Conservation (phyloP, 2,113 vertebrate species). For the Platycercus adscitus region DNA sequence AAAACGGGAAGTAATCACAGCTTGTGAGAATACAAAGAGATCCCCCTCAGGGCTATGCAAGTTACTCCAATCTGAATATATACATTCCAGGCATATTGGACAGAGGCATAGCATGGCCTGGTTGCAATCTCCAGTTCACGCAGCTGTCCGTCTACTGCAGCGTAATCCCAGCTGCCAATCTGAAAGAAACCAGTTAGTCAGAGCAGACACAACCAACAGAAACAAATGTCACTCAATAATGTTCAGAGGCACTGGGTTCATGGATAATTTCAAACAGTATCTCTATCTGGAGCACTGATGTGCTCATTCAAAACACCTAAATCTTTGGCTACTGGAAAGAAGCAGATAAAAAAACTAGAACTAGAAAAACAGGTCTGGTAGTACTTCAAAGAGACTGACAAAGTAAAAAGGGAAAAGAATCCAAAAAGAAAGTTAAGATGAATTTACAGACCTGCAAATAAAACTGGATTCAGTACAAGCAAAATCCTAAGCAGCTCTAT, state of each 20-base stretch:
- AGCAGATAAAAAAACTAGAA: constrained; percentile 74
- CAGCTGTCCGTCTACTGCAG: constrained; percentile 76
- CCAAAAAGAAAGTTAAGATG: constrained; percentile 15
- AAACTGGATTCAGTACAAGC: background rate
- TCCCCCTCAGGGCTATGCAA: constrained; percentile 56
- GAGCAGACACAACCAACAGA: constrained; percentile 87
- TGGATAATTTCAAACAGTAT: constrained; percentile 89
- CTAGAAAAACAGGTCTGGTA: constrained; percentile 72
- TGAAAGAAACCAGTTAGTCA: constrained; percentile 90
- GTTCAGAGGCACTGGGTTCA: constrained; percentile 79
- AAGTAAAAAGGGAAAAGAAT: constrained; percentile 27
- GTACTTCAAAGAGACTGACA: constrained; percentile 73
- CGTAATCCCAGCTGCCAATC: constrained; percentile 85
- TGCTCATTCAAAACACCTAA: constrained; percentile 84
- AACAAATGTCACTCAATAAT: constrained; percentile 92
- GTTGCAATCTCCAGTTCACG: constrained; percentile 63
- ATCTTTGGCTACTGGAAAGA: constrained; percentile 81
- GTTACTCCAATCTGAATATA: constrained; percentile 75
- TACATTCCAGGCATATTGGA: constrained; percentile 81
- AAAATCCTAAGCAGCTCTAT: background rate
- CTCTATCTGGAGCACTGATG: constrained; percentile 80
- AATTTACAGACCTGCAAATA: constrained; percentile 15
- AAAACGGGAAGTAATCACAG: constrained; percentile 83
- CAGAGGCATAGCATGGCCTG: constrained; percentile 37
- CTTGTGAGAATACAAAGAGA: constrained; percentile 77